A percentile compares a stretch with the other conserved stretches of the same genome.
phyloP scores from a whole-genome alignment of 1,140 invertebrate species.

The Leptinotarsa defecta region DNA sequence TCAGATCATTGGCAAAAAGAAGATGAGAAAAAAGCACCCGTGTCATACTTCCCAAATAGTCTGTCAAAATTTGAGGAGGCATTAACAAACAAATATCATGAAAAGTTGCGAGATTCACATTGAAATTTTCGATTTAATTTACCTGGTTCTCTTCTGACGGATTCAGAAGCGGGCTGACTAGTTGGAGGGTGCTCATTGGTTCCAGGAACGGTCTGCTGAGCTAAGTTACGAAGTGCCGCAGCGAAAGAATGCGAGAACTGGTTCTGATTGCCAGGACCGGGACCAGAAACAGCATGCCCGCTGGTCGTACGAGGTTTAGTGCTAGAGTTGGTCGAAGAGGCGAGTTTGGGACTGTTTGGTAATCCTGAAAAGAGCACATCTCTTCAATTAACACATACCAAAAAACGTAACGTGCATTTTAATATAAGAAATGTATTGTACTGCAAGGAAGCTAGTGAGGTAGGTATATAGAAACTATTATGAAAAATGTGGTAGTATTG shows the following conservation, averaged over 20 bases:
- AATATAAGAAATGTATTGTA: too few relatives aligned
- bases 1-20: too few relatives aligned
- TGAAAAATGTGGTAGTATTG: too few relatives aligned
- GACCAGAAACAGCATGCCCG: constrained; percentile 46
- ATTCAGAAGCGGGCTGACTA: constrained; percentile 28
- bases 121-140: constrained; percentile 15
- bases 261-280: constrained; percentile 41
- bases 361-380: constrained; percentile 40
- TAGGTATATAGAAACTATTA: too few relatives aligned
- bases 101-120: not conserved
- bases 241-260: constrained; percentile 65
- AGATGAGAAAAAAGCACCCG: too few relatives aligned
- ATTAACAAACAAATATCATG: too few relatives aligned
- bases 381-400: too few relatives aligned
- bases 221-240: constrained; percentile 77
- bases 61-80: too few relatives aligned
- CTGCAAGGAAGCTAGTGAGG: too few relatives aligned
- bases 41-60: too few relatives aligned
- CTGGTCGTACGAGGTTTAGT: constrained; percentile 47
- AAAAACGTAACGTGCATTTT: too few relatives aligned
- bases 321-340: constrained; percentile 40
- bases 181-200: constrained; percentile 39
- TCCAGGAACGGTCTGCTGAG: constrained; percentile 74
- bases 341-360: constrained; percentile 44
- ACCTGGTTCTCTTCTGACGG: constrained; percentile 40